Evolutionary conservation across 2,888 invertebrate species (phyloP), one percentile per base, ranked within the genome.

Genomic region (Tridacna crocea): DNA sequence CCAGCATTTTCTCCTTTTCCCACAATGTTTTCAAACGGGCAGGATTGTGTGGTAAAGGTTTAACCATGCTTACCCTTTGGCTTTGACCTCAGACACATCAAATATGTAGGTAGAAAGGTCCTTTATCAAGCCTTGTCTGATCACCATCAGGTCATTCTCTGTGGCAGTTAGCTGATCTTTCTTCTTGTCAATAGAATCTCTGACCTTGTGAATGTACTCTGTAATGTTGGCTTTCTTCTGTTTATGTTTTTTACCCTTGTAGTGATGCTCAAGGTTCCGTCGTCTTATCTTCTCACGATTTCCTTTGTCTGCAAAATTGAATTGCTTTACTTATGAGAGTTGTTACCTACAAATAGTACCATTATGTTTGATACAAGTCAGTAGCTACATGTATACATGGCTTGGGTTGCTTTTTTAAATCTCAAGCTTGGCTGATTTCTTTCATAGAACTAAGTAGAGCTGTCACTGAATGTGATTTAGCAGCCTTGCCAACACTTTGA

Each of bases 61-160:
- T n/a, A n/a, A n/a, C n/a, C n/a, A n/a, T 19, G 58, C 70, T 66
- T 61, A 85, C 85, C 83, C 76, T 76, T 81, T 79, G 6, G 51
- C 65, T 60, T 77, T 83, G 46, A 86, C 86, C 55, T 83, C 86
- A 2, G 81, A 79, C 61, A 86, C 79, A 51, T 80, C 78, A 82
- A 86, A 86, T 47, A 86, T 86, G 75, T 82, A 86, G 12, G 79
- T 79, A 24, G 83, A 82, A 68, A 86, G 83, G 82, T 86, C 83
- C 60, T 24, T 55, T n/a, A 86, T 82, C 36, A 82, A 83, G 58
- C 63, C 66, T 61, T 83, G 79, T 61, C 86, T 65, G 63, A 86
- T 75, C 36, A 75, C 72, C 83, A 83, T 83, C 48, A 86, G 58
- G 19, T 83, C 82, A 15, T 27, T 48, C 13, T 79, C 75, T 63